These are phyloP conservation scores for Callyntrura guangdongensis DNA, from an alignment of 2,888 invertebrate species.

Conservation along the genomic window DNA sequence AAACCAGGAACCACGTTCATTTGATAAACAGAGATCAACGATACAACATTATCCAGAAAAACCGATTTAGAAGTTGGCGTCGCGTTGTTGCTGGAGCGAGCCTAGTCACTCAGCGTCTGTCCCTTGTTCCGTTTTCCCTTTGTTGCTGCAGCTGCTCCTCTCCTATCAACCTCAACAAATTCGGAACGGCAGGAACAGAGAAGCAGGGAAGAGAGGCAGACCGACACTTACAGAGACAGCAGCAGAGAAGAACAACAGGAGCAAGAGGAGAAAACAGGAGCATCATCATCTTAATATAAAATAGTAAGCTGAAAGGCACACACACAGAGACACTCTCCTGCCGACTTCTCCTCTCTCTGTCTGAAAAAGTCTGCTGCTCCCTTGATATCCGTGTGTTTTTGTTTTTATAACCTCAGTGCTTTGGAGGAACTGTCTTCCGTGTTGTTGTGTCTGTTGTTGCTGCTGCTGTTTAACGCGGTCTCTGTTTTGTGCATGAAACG, in stretches of 20 bases:
- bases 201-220: neutral
- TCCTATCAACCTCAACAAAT: neutral
- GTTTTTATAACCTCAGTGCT: conserved; percentile 72
- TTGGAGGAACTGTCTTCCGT: conserved; percentile 66
- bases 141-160: neutral
- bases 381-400: conserved; percentile 73
- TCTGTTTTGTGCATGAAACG: neutral
- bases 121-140: neutral
- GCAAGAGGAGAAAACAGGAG: neutral
- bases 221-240: neutral
- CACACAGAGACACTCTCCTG: conserved; percentile 8
- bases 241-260: conserved; percentile 17
- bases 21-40: conserved; percentile 69
- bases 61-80: conserved; percentile 11
- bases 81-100: neutral
- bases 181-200: conserved; percentile 1
- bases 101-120: conserved; percentile 1
- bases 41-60: conserved; percentile 58
- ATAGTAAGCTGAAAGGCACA: conserved; percentile 26
- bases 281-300: conserved; percentile 25
- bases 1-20: conserved; percentile 68
- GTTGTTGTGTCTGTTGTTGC: conserved; percentile 30
- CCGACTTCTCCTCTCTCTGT: conserved; percentile 28
- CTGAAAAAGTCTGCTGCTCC: conserved; percentile 45
- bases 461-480: conserved; percentile 9